Conservation (phyloP, 2,113 vertebrate species). For the Phycodurus eques region DNA sequence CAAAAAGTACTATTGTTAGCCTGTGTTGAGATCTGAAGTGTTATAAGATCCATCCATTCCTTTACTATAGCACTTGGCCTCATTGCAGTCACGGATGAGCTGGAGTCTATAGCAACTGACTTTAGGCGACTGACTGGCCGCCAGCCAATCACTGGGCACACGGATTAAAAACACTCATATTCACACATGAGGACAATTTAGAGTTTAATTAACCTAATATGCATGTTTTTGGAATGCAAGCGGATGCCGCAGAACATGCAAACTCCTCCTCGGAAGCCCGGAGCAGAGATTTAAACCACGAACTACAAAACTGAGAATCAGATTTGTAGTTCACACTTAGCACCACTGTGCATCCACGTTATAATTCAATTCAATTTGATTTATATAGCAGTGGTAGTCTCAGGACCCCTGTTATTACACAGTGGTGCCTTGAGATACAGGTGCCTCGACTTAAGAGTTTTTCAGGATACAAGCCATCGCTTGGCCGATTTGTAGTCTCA, state of each 20-base stretch:
- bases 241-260: too few relatives aligned
- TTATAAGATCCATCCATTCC: background rate
- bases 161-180: background rate
- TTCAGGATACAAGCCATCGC: too few relatives aligned
- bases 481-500: too few relatives aligned
- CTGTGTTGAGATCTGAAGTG: background rate
- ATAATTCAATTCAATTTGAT: background rate
- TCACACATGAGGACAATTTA: too few relatives aligned
- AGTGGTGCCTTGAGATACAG: too few relatives aligned
- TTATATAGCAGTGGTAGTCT: background rate
- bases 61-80: background rate
- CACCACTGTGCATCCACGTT: too few relatives aligned
- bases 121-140: background rate
- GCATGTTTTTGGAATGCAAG: too few relatives aligned
- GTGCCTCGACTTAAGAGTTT: too few relatives aligned
- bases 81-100: background rate
- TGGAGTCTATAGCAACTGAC: background rate
- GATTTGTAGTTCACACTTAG: background rate
- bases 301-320: background rate
- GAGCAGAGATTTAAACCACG: background rate
- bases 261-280: too few relatives aligned
- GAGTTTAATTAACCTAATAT: too few relatives aligned
- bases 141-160: background rate
- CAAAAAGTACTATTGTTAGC: conserved; percentile 1
- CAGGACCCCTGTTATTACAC: too few relatives aligned